Evolutionary conservation across 2,797 vertebrate genomes (phyloP), one percentile per base, ranked within the genome.

Genomic region (Lacerta bilineata): DNA sequence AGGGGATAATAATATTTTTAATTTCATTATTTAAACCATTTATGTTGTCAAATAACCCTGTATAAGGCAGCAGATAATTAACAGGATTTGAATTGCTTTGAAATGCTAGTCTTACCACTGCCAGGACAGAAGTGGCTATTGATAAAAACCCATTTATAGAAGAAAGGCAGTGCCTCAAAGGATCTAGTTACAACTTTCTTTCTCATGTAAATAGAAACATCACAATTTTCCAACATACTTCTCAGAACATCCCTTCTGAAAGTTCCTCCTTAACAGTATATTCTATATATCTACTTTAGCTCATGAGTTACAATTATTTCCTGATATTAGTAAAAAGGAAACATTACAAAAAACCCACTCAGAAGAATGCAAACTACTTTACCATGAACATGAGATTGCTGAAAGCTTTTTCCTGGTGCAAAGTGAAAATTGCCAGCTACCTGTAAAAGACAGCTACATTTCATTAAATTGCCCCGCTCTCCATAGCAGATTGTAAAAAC

Each of bases 371-470:
- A 87, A 91, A 89, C 85, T 89, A 94, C 91, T 89, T 98, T 97
- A 99, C 99, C 99, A 15, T 99, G 99, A 11, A 99, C 98, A 4
- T 99, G 99, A 82, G 98, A 99, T 95, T 99, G 99, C 93, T 99
- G 99, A 95, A 99, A 99, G 95, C 99, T 99, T 95, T 99, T 99
- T 88, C 99, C 99, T 7, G 99, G 99, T 68, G 99, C 99, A 95
- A 99, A 99, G 95, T 99, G 99, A 93, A 99, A 99, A 96, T 99
- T 99, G 92, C 99, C 99, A 29, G 99, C 99, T 93, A 99, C 99
- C 99, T 99, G 95, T 36, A 91, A 79, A 89, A 94, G 81, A 96
- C 0, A 95, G 55, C 41, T 85, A 84, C 7, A 46, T 50, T 78
- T 89, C 27, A 88, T 87, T 90, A 91, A 84, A 84, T 17, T 17